Evolutionary conservation across 2,113 vertebrate genomes (phyloP).

Genomic region (Tichodroma muraria): DNA sequence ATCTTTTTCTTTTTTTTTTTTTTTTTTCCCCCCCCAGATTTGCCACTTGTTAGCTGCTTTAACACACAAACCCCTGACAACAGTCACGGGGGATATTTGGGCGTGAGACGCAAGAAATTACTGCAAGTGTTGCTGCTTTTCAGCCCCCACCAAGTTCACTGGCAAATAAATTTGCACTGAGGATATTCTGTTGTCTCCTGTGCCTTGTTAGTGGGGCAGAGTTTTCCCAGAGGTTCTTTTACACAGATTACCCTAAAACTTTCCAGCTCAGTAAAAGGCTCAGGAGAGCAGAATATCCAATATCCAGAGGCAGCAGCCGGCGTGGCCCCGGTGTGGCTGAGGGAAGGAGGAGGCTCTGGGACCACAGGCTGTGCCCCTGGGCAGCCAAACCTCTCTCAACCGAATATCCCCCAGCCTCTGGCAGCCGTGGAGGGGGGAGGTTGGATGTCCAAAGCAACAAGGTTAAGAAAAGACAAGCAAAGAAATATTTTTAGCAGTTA

Average conservation of each 20-base stretch:
- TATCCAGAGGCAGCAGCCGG: neutral
- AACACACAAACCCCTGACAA: neutral
- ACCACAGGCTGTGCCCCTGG: neutral
- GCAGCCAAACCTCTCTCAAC: neutral
- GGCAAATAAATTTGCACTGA: neutral
- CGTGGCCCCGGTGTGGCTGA: rapidly evolving
- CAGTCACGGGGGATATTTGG: neutral
- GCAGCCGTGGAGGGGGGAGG: neutral
- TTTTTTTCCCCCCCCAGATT: no score
- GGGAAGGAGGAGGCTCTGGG: neutral
- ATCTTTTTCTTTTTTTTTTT: neutral
- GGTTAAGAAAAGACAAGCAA: neutral
- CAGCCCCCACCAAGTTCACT: neutral
- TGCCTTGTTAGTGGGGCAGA: neutral
- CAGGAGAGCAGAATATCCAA: neutral
- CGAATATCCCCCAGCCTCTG: neutral
- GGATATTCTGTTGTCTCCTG: neutral
- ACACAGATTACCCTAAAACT: neutral
- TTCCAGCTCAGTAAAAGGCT: neutral
- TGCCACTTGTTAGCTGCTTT: neutral
- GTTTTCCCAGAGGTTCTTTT: neutral
- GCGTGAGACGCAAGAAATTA: rapidly evolving
- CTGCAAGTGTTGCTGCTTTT: neutral
- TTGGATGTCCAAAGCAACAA: neutral
- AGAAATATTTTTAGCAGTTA: neutral